Evolutionary conservation across 2,888 invertebrate genomes (phyloP).

Genomic region (Geophilus truncorum): DNA sequence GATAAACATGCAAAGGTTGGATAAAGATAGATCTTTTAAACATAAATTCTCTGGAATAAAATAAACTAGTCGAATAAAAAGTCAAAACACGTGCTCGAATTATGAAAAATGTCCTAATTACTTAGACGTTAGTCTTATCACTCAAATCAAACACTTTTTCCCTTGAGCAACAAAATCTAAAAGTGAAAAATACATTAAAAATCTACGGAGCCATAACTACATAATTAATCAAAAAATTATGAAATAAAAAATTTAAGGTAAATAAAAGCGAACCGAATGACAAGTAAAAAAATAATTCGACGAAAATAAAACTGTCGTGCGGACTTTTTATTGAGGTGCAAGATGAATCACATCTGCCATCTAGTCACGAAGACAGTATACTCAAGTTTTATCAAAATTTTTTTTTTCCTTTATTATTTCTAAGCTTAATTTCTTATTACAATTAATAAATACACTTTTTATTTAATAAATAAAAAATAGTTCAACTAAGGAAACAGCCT

Average conservation of each 20-base stretch:
- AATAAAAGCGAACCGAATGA: not conserved
- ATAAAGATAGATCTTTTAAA: constrained; percentile 18
- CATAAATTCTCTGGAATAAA: not conserved
- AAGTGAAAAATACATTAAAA: too few species aligned
- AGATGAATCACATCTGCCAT: constrained; percentile 27
- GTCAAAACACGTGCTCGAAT: not conserved
- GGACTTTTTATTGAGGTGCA: constrained; percentile 22
- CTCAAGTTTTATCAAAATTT: constrained; percentile 15
- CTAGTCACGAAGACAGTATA: constrained; percentile 17
- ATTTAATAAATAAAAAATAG: too few species aligned
- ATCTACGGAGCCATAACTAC: too few species aligned
- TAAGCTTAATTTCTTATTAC: not conserved
- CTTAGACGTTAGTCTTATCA: not conserved
- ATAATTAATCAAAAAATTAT: too few species aligned
- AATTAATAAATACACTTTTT: not conserved
- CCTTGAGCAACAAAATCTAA: too few species aligned
- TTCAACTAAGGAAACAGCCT: too few species aligned
- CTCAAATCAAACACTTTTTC: not conserved
- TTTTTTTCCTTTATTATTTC: not conserved
- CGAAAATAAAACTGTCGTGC: constrained; percentile 8
- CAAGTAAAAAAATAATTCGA: not conserved
- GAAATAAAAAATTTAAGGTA: not conserved
- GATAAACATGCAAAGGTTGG: constrained; percentile 27
- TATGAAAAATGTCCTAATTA: not conserved
- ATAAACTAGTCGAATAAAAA: not conserved